Conservation (phyloP, 2,888 invertebrate species). For the Boloria selene region DNA sequence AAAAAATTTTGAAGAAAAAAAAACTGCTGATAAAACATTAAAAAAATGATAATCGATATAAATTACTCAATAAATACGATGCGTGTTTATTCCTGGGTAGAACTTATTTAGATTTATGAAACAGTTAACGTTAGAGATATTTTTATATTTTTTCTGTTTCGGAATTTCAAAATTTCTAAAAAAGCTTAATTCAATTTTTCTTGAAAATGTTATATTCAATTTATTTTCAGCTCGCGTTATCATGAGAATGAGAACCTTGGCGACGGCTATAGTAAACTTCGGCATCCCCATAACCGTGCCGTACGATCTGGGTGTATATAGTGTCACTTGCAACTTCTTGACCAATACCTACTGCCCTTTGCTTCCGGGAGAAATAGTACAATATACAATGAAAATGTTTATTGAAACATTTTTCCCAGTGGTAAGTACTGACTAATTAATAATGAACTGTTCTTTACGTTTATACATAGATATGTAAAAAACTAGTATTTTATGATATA, state of each 20-base stretch:
- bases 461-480: too few species aligned
- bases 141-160: not conserved
- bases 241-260: slow-evolving; percentile 41
- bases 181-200: not conserved
- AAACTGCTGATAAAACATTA: too few species aligned
- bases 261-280: slow-evolving; percentile 39
- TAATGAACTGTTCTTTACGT: too few species aligned
- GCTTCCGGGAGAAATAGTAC: slow-evolving; percentile 45
- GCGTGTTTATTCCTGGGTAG: too few species aligned
- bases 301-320: slow-evolving; percentile 41
- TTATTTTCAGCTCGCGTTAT: slow-evolving; percentile 41
- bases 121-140: too few species aligned
- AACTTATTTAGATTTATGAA: too few species aligned
- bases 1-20: too few species aligned
- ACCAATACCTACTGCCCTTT: slow-evolving; percentile 55
- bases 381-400: slow-evolving; percentile 49
- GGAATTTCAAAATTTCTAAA: too few species aligned
- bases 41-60: too few species aligned
- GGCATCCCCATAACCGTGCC: slow-evolving; percentile 33
- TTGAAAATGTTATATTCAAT: too few species aligned
- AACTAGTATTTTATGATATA: too few species aligned
- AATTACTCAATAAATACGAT: too few species aligned
- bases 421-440: slow-evolving; percentile 44
- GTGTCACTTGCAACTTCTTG: slow-evolving; percentile 54
- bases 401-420: slow-evolving; percentile 49